These are phyloP conservation scores for Gobio occitaniae DNA, from an alignment of 2,797 vertebrate species.

Conservation along the genomic window DNA sequence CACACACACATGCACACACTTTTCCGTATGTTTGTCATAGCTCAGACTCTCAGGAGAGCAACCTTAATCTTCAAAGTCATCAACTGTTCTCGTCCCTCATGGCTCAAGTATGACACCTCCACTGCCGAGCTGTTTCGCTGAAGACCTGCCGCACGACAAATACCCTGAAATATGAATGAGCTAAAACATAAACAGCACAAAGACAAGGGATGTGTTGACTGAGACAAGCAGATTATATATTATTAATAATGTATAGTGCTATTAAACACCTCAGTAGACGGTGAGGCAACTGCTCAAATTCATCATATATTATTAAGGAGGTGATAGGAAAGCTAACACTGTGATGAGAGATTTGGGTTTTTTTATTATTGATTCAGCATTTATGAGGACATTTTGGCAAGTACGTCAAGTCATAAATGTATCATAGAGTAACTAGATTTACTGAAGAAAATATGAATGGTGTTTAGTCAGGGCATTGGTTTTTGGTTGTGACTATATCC, in stretches of 20 bases:
- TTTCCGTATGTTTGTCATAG: slow-evolving; percentile 40
- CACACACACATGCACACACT: slow-evolving; percentile 29
- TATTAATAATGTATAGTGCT: slow-evolving; percentile 69
- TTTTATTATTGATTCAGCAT: slow-evolving; percentile 21
- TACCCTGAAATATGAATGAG: slow-evolving; percentile 62
- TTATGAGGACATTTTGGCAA: not conserved
- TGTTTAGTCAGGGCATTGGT: not conserved
- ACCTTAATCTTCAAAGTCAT: slow-evolving; percentile 57
- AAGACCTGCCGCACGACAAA: slow-evolving; percentile 31
- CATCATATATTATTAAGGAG: slow-evolving; percentile 62
- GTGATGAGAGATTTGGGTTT: not conserved
- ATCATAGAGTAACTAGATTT: not conserved
- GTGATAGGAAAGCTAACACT: slow-evolving; percentile 47
- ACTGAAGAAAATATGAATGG: not conserved
- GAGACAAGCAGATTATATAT: slow-evolving; percentile 53
- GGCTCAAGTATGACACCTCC: slow-evolving; percentile 48
- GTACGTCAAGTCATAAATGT: not conserved
- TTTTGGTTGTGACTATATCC: not conserved
- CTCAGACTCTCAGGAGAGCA: slow-evolving; percentile 45
- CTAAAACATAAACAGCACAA: slow-evolving; percentile 50
- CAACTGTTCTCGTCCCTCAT: slow-evolving; percentile 47
- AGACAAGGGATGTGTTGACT: slow-evolving; percentile 39
- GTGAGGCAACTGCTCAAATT: slow-evolving; percentile 52
- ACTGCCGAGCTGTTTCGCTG: slow-evolving; percentile 49
- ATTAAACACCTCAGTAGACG: slow-evolving; percentile 63